A percentile compares a stretch with the other conserved stretches of the same genome.
Evolutionary conservation across 2,888 invertebrate species (phyloP).

Genomic region (Epistrophe eligans): DNA sequence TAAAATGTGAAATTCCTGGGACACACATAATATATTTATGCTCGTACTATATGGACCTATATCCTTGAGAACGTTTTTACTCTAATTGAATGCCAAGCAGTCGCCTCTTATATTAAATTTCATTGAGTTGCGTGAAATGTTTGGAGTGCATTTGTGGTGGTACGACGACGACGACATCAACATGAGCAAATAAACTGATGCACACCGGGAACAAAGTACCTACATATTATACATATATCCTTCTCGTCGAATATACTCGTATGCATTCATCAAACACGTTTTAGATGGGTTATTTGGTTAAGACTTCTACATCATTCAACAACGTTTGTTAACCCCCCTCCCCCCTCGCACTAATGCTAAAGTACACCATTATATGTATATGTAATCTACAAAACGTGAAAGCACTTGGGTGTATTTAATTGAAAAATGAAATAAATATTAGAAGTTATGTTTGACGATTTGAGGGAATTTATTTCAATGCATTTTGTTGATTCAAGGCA

Average conservation of each 20-base stretch:
- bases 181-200: constrained; percentile 8
- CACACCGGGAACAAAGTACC: background rate
- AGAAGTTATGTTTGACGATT: background rate
- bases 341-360: background rate
- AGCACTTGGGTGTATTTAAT: background rate
- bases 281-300: constrained; percentile 23
- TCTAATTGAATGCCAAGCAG: constrained; percentile 37
- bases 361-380: background rate
- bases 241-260: background rate
- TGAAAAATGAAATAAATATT: constrained; percentile 7
- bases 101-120: constrained; percentile 19
- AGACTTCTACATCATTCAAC: constrained; percentile 9
- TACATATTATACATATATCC: background rate
- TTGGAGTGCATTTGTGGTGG: background rate
- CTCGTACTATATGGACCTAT: background rate
- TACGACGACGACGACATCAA: background rate
- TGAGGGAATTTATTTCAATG: background rate
- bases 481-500: background rate
- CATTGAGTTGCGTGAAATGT: constrained; percentile 13
- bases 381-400: constrained; percentile 11
- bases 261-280: constrained; percentile 24
- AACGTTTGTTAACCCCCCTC: background rate
- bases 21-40: constrained; percentile 7
- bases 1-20: constrained; percentile 5
- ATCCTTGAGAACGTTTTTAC: constrained; percentile 47